Base-by-base conservation (phyloP, 2,888 invertebrate species). In the Temnothorax unifasciatus region DNA sequence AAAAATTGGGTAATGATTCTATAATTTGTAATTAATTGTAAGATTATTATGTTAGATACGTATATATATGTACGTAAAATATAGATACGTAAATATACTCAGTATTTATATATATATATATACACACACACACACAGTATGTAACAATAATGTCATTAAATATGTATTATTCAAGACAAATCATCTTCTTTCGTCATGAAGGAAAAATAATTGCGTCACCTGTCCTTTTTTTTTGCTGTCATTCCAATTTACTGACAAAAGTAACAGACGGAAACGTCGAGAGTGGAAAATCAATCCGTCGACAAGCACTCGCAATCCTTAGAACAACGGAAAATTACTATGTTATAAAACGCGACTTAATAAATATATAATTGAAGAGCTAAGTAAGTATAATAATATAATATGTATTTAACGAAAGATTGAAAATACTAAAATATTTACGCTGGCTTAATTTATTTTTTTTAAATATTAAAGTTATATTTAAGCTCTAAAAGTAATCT, bases 211-310 rank as follows among this genome's bases (percentile, higher is more conserved):
- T 76, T 82, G 18, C 47, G 34, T 79, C 8, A 44, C 21, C 8
- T 59, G n/a, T 76, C 21, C 5, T 44, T 29, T 66, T 47, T 47
- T n/a, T 57, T 21, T 52, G 57, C 61, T 61, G 83, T 44, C 68
- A 50, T 79, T 61, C n/a, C 11, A 29, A 82, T 29, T 38, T 74
- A 61, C 66, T 44, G 84, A 76, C 83, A 66, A 66, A 66, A 66
- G 52, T 83, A 87, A 89, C 61, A 50, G 76, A 86, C 89, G 89
- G 89, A 89, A 89, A 87, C 76, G 84, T 82, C 85, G 57, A 41
- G 82, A 83, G 25, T 44, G 71, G 29, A 82, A 73, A 89, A 61
- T 66, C 44, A 81, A 69, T 57, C 25, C 38, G 73, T 73, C 79
- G 34, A 71, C 54, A 69, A 50, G 29, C 34, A 66, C 11, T 59